Conservation (phyloP, 2,888 invertebrate genomes). For the Athalia rosae region DNA sequence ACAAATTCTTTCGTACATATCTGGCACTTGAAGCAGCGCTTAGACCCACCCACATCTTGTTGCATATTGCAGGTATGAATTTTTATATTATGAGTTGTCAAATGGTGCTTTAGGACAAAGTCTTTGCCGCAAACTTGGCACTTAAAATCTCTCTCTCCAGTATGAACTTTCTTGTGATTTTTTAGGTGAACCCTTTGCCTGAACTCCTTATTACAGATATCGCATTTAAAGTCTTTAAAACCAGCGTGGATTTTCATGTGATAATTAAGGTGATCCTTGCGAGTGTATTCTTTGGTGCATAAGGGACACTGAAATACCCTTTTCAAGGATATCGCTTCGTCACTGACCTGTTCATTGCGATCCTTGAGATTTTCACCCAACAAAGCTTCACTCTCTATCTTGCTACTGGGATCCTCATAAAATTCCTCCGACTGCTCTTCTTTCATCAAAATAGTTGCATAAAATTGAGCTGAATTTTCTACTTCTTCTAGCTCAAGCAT, state of each 20-base stretch:
- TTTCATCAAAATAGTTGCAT: conserved; percentile 42
- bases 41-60: neutral
- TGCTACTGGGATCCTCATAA: neutral
- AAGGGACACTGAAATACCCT: conserved; percentile 21
- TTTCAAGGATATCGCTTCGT: neutral
- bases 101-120: conserved; percentile 40
- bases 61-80: conserved; percentile 39
- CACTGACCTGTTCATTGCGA: neutral
- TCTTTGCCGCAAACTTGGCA: conserved; percentile 38
- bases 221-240: conserved; percentile 38
- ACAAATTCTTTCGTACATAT: conserved; percentile 36
- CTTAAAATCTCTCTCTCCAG: conserved; percentile 32
- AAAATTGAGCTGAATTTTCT: conserved; percentile 25
- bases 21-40: conserved; percentile 32
- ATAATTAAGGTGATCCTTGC: conserved; percentile 40
- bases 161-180: conserved; percentile 40
- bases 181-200: conserved; percentile 30
- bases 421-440: conserved; percentile 26
- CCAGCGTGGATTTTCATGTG: conserved; percentile 42
- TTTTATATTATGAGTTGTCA: conserved; percentile 32
- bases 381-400: neutral
- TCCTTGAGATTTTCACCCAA: neutral
- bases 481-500: conserved; percentile 25
- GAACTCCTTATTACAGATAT: conserved; percentile 39
- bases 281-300: conserved; percentile 29